Conservation (phyloP, 2,113 vertebrate genomes). For the Cephalopholis sonnerati region DNA sequence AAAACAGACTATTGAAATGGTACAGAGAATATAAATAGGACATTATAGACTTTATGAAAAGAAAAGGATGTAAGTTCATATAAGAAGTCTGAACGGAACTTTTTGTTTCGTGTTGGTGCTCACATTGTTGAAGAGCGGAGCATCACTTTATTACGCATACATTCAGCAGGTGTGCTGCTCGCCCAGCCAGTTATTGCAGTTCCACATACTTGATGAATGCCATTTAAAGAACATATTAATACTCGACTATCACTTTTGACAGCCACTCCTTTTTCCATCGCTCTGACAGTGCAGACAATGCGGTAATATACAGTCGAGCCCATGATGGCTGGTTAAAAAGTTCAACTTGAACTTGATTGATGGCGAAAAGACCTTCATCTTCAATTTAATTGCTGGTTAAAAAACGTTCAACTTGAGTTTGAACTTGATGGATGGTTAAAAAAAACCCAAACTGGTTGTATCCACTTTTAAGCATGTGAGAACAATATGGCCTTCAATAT, state of each 20-base stretch:
- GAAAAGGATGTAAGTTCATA: background rate
- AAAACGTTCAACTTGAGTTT: background rate
- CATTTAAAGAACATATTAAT: background rate
- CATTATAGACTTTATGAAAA: background rate
- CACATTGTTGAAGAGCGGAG: background rate
- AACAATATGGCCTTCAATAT: background rate
- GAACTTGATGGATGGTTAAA: no score
- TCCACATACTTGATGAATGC: background rate
- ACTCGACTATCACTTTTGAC: background rate
- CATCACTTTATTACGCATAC: background rate
- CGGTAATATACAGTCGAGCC: background rate
- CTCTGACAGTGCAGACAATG: no score
- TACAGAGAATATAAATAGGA: background rate
- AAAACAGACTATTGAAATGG: background rate
- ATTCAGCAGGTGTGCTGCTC: background rate
- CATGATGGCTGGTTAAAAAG: no score
- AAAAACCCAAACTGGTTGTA: background rate
- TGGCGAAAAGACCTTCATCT: no score
- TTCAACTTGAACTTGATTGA: no score
- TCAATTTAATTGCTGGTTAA: background rate
- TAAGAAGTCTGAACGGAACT: background rate
- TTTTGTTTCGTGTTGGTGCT: background rate
- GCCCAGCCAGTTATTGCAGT: slow-evolving; percentile 37
- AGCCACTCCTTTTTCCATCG: slow-evolving; percentile 23
- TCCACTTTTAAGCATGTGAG: background rate